Evolutionary conservation across 2,888 invertebrate genomes (phyloP), one percentile per base, ranked within the genome.

Genomic region (Drosophila rubida): DNA sequence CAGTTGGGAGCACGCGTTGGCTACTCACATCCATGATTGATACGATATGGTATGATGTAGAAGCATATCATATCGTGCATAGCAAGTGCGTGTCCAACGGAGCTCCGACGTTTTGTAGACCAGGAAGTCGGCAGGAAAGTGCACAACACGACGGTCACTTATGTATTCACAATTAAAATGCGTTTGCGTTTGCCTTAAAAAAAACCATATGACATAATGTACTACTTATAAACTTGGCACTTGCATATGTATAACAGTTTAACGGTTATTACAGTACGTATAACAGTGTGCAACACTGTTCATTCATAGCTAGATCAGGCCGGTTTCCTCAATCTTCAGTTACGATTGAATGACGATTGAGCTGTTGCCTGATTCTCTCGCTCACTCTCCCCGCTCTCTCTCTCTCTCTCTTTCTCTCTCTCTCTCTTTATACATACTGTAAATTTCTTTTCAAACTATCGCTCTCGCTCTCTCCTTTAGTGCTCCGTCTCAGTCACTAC

Each of bases 181-280:
- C 78, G 70, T 68, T 80, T 80, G 66, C 69, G 80, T 80, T 80
- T 78, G 81, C 80, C 80, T 80, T 80, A 78, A 72, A 50, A 19
- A 19, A 65, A 57, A 61, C 37, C 39, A 75, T 51, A 58, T 32
- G 42, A 62, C 0, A 49, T 25, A 32, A 42, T 13, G 30, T 7
- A 50, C 39, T 23, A 55, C 32, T 19, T 11, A 49, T 39, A 32
- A 14, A 32, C 44, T 39, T 46, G 16, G 11, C 7, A 58, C 2
- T 37, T 54, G 22, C 30, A 62, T 45, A 35, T 44, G 46, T 60
- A 60, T 60, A 60, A 42, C 35, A 55, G 35, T 45, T 9, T 13
- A 42, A 41, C 27, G 23, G 35, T 55, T 35, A 55, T 16, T 14
- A n/a, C 35, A 41, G 13, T 13, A 30, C 27, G 19, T 59, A 48